Evolutionary conservation across 2,888 invertebrate species (phyloP).

Genomic region (Tridacna gigas): DNA sequence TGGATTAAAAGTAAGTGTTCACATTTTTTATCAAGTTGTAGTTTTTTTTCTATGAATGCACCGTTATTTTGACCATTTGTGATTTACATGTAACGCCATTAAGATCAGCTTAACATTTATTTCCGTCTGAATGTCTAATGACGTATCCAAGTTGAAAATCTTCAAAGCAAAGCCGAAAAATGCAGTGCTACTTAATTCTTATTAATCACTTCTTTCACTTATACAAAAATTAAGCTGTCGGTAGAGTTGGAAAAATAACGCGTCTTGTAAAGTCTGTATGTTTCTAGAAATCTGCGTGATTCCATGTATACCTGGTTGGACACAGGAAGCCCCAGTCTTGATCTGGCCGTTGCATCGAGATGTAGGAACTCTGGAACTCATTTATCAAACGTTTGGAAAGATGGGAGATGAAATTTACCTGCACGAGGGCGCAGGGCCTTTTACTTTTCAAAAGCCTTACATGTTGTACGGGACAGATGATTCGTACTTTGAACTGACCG

Average conservation of each 20-base stretch:
- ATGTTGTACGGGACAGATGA: constrained; percentile 6
- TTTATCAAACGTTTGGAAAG: not conserved
- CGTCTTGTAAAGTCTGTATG: not conserved
- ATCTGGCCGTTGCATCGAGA: constrained; percentile 3
- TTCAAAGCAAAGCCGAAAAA: not conserved
- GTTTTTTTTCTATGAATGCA: too few species aligned
- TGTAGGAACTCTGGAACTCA: not conserved
- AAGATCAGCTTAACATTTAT: too few species aligned
- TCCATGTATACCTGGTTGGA: not conserved
- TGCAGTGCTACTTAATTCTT: too few species aligned
- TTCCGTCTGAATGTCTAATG: too few species aligned
- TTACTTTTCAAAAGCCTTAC: not conserved
- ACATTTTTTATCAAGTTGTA: too few species aligned
- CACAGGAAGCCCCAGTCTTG: not conserved
- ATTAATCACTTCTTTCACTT: too few species aligned
- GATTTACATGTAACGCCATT: too few species aligned
- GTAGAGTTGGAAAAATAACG: too few species aligned
- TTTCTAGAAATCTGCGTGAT: not conserved
- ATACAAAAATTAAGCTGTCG: not conserved
- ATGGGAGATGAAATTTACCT: not conserved
- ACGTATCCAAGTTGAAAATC: not conserved
- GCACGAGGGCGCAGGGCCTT: not conserved
- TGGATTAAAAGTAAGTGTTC: too few species aligned
- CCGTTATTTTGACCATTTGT: too few species aligned
- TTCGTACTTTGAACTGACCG: constrained; percentile 2